Conservation (phyloP, 1,140 invertebrate species). For the Pantala flavescens region DNA sequence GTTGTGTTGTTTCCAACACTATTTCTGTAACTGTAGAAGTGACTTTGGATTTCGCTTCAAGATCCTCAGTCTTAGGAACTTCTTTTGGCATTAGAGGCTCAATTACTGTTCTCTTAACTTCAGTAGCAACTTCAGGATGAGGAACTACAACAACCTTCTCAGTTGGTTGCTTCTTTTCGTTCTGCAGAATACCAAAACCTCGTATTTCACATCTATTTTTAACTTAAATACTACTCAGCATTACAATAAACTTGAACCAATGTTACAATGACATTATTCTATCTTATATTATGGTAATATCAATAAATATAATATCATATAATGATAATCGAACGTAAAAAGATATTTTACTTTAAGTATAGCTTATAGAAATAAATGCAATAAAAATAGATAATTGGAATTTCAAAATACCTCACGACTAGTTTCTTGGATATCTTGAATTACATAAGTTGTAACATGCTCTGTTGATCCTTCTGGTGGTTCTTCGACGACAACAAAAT, state of each 20-base stretch:
- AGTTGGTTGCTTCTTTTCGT: neutral
- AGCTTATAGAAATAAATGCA: too few relatives aligned
- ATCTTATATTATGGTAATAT: too few relatives aligned
- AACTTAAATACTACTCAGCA: too few relatives aligned
- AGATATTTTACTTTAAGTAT: too few relatives aligned
- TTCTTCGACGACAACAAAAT: constrained; percentile 60
- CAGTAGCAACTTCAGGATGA: neutral
- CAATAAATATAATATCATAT: too few relatives aligned
- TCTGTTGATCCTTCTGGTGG: constrained; percentile 41
- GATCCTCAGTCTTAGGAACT: neutral
- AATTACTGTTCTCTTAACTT: constrained; percentile 5
- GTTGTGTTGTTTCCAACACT: constrained; percentile 19
- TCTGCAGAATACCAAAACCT: constrained; percentile 5
- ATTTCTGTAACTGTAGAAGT: neutral
- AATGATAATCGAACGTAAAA: too few relatives aligned
- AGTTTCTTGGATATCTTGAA: constrained; percentile 18
- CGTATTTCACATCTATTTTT: neutral
- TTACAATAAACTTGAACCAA: too few relatives aligned
- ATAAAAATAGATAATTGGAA: too few relatives aligned
- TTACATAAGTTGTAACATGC: constrained; percentile 20
- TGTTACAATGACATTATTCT: too few relatives aligned
- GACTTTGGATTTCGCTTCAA: neutral
- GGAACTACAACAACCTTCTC: neutral
- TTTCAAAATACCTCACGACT: constrained; percentile 1
- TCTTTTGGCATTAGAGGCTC: constrained; percentile 16